These are phyloP conservation scores for Pseudococcus longispinus DNA, from an alignment of 2,888 invertebrate genomes.

Conservation along the genomic window DNA sequence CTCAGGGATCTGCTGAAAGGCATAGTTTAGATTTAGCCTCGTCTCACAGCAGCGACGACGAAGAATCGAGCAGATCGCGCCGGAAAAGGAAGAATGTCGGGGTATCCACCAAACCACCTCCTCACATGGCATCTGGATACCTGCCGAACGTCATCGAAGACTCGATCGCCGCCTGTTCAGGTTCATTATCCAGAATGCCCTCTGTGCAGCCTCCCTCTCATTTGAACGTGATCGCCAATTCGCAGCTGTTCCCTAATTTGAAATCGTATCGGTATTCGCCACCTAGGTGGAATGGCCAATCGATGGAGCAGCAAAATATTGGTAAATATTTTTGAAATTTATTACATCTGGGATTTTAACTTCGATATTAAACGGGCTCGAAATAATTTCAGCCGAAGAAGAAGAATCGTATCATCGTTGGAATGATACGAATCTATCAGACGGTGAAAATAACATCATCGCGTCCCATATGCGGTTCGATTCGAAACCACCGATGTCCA, in stretches of 20 bases:
- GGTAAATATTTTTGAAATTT: constrained; percentile 27
- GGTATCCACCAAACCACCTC: constrained; percentile 32
- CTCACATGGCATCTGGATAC: constrained; percentile 63
- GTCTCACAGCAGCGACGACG: constrained; percentile 93
- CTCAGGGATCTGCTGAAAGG: constrained; percentile 69
- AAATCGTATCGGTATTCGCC: constrained; percentile 68
- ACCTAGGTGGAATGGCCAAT: constrained; percentile 71
- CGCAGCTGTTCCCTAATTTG: constrained; percentile 74
- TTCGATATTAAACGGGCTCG: too few relatives aligned
- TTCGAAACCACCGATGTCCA: constrained; percentile 35
- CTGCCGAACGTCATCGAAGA: constrained; percentile 70
- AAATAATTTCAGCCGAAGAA: constrained; percentile 54
- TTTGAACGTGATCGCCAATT: constrained; percentile 71
- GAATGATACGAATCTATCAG: constrained; percentile 57
- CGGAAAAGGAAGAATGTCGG: constrained; percentile 57
- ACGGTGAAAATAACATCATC: constrained; percentile 57
- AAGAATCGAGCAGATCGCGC: constrained; percentile 65
- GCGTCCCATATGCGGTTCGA: constrained; percentile 51
- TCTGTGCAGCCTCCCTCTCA: constrained; percentile 69
- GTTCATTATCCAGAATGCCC: constrained; percentile 60
- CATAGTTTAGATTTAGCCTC: constrained; percentile 89
- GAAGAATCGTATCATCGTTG: constrained; percentile 58
- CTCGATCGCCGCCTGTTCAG: constrained; percentile 62
- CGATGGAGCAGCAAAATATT: constrained; percentile 55
- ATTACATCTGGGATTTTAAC: too few relatives aligned